These are phyloP conservation scores for Watsonalla binaria DNA, from an alignment of 2,888 invertebrate species.

Conservation along the genomic window DNA sequence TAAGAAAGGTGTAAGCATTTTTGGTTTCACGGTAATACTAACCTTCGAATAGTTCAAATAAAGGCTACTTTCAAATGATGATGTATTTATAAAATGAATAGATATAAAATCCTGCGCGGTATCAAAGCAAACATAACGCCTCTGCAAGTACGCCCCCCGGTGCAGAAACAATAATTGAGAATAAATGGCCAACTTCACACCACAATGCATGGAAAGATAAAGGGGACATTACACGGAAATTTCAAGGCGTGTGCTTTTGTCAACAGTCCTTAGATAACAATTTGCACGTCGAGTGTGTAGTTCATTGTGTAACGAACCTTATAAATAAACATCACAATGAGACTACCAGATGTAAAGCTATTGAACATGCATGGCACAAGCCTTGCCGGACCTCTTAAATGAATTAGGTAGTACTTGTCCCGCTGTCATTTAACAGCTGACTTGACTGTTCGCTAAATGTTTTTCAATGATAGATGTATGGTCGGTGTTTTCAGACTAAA, in stretches of 20 bases:
- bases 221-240: slow-evolving; percentile 74
- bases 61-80: slow-evolving; percentile 6
- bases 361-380: slow-evolving; percentile 38
- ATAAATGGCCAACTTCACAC: slow-evolving; percentile 68
- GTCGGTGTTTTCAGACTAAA: neutral
- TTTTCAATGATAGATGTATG: neutral
- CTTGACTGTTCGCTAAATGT: slow-evolving; percentile 12
- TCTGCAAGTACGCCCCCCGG: slow-evolving; percentile 49
- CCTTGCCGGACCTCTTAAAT: slow-evolving; percentile 30
- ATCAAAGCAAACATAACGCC: slow-evolving; percentile 72
- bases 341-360: slow-evolving; percentile 56
- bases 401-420: slow-evolving; percentile 27
- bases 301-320: slow-evolving; percentile 56
- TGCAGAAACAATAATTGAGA: slow-evolving; percentile 65
- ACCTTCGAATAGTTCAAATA: rapidly evolving
- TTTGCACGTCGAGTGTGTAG: slow-evolving; percentile 65
- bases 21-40: neutral
- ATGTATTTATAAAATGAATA: slow-evolving; percentile 18
- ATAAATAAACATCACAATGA: slow-evolving; percentile 69
- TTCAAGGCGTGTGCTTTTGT: slow-evolving; percentile 68
- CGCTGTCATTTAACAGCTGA: slow-evolving; percentile 24
- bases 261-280: slow-evolving; percentile 63
- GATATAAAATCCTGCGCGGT: slow-evolving; percentile 29
- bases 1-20: slow-evolving; percentile 2
- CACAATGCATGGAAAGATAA: slow-evolving; percentile 67